Evolutionary conservation across 2,797 vertebrate genomes (phyloP).

Genomic region (Columba guinea): DNA sequence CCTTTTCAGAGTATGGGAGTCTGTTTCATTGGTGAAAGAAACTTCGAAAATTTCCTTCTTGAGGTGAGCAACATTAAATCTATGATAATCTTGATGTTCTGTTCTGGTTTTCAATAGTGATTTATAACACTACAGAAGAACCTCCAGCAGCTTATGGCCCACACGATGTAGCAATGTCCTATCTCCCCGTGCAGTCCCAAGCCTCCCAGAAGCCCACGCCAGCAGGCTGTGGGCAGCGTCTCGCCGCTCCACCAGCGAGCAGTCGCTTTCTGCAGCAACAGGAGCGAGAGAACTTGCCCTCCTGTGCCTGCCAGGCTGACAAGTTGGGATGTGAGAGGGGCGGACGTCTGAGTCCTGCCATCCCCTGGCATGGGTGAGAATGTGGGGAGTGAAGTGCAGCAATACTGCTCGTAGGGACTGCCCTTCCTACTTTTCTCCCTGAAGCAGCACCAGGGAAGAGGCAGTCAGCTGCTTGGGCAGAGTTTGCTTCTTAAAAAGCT

Average conservation of each 20-base stretch:
- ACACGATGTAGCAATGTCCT: no score
- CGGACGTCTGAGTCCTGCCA: not conserved
- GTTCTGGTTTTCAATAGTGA: not conserved
- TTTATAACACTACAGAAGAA: not conserved
- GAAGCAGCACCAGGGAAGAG: not conserved
- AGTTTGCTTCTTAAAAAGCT: not conserved
- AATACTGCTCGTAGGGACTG: not conserved
- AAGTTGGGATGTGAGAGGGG: not conserved
- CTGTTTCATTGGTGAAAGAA: conserved; percentile 93
- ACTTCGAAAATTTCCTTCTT: conserved; percentile 93
- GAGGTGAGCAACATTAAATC: conserved; percentile 79
- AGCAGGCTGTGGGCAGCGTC: not conserved
- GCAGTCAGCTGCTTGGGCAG: not conserved
- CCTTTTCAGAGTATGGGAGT: conserved; percentile 93
- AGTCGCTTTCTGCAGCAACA: not conserved
- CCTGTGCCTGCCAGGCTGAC: not conserved
- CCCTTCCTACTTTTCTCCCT: not conserved
- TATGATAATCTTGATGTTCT: not conserved
- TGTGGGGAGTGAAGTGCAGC: not conserved
- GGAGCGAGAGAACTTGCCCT: not conserved
- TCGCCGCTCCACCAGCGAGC: not conserved
- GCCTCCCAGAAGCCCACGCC: not conserved
- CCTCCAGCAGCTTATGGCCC: not conserved
- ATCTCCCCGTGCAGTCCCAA: not conserved
- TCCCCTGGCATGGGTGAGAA: not conserved